Base-by-base conservation (phyloP, 2,888 invertebrate genomes). In the Anoncus sp. region DNA sequence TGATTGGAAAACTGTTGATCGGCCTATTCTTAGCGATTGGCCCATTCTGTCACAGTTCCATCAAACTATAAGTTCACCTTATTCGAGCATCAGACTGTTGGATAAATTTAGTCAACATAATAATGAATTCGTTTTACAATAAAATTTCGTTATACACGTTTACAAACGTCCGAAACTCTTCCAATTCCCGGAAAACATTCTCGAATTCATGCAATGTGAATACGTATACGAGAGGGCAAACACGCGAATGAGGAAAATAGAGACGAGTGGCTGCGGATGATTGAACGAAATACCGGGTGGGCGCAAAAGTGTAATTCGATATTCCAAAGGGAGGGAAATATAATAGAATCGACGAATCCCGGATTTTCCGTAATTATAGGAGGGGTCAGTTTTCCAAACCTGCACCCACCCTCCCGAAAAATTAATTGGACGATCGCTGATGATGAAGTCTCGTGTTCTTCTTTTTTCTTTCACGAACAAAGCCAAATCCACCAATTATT, bases 261-360 rank as follows among this genome's bases (percentile, higher is more conserved):
- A 67, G 45, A 38, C 69, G 60, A 65, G 55, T 55, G 55, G 71
- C 47, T 27, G 66, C 31, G 40, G n/a, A n/a, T 66, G 77, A 78
- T 78, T 78, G 74, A 60, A 59, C 70, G 60, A 55, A 53, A 65
- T 71, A 43, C 75, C 60, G 65, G 27, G n/a, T n/a, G n/a, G n/a
- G n/a, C n/a, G n/a, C n/a, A 65, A 80, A 83, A 82, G 80, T 78
- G 82, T 83, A 83, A 83, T 81, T 80, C 78, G 79, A 83, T 83
- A 83, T 83, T 82, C 75, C 67, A 55, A 49, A 67, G 71, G 75
- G 77, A 72, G 62, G 60, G 59, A 72, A 72, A 71, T 76, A 82
- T 75, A 80, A 75, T 73, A 59, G 72, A 75, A 60, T 66, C 70
- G 65, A 79, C 65, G 73, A 45, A 22, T 66, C 63, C 57, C n/a